Evolutionary conservation across 64 coral and sea anemone genomes (phyloP).

Genomic region (Montipora foliosa): DNA sequence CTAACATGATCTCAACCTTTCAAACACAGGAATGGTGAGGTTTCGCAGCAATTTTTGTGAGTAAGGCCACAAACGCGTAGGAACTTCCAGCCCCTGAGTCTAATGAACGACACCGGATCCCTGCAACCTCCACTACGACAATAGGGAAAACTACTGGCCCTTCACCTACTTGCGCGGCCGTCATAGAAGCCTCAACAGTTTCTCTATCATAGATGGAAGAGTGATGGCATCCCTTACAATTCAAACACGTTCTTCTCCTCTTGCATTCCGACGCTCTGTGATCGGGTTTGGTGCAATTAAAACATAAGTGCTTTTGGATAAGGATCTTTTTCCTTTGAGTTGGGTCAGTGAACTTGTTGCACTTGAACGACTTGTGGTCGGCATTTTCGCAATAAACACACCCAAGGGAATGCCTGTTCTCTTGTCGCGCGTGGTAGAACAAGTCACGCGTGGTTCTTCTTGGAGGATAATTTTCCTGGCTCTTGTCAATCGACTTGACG

Average conservation of each 20-base stretch:
- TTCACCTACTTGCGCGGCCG: background rate
- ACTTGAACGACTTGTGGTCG: no score
- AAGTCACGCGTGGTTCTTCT: background rate
- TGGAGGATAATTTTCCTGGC: background rate
- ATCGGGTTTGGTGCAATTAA: background rate
- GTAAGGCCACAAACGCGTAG: background rate
- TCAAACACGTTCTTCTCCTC: background rate
- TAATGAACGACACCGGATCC: background rate
- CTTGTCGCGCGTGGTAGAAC: background rate
- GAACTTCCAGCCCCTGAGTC: constrained; percentile 29
- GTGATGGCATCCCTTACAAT: constrained; percentile 22
- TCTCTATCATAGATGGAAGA: constrained; percentile 33
- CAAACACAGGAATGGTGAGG: background rate
- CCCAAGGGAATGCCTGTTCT: no score
- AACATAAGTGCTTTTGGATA: background rate
- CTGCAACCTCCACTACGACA: constrained; percentile 36
- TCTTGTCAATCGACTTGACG: background rate
- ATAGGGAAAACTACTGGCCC: constrained; percentile 43
- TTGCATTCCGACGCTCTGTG: constrained; percentile 18
- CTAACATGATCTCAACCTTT: no score
- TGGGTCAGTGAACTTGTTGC: no score
- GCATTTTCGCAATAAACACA: no score
- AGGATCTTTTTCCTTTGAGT: background rate
- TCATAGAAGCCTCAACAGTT: background rate
- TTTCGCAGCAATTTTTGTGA: background rate